phyloP scores from a whole-genome alignment of 2,888 invertebrate species.

The Lasioglossum figueresi region DNA sequence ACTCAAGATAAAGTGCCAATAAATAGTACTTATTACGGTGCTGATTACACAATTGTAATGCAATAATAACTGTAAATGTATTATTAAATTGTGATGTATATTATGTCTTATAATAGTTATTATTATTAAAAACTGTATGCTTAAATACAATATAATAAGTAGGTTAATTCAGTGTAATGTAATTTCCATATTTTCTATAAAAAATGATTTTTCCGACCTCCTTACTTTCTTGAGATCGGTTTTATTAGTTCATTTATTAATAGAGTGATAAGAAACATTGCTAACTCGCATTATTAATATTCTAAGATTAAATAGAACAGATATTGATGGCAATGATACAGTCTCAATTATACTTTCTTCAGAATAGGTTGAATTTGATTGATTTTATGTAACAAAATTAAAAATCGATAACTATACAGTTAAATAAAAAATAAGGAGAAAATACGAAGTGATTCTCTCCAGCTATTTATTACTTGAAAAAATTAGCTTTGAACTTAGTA shows the following conservation, averaged over 20 bases:
- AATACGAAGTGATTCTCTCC: neutral
- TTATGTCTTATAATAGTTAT: neutral
- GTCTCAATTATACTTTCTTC: no score
- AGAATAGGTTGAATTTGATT: neutral
- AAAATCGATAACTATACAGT: neutral
- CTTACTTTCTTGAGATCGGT: neutral
- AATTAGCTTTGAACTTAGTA: neutral
- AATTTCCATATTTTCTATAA: no score
- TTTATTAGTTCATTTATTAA: neutral
- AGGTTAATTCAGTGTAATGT: no score
- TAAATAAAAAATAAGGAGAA: neutral
- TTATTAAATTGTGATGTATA: neutral
- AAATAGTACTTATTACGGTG: neutral
- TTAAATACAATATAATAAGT: neutral
- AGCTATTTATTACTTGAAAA: neutral
- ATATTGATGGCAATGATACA: neutral
- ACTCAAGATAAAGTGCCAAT: neutral
- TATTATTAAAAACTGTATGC: neutral
- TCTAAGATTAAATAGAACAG: neutral
- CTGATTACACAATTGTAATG: neutral
- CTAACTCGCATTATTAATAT: neutral
- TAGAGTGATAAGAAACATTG: neutral
- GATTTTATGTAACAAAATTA: neutral
- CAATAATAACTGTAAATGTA: neutral
- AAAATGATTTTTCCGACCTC: no score